A percentile compares a stretch with the other conserved stretches of the same genome.
Evolutionary conservation across 2,888 invertebrate genomes (phyloP).

Genomic region (Agapostemon virescens): DNA sequence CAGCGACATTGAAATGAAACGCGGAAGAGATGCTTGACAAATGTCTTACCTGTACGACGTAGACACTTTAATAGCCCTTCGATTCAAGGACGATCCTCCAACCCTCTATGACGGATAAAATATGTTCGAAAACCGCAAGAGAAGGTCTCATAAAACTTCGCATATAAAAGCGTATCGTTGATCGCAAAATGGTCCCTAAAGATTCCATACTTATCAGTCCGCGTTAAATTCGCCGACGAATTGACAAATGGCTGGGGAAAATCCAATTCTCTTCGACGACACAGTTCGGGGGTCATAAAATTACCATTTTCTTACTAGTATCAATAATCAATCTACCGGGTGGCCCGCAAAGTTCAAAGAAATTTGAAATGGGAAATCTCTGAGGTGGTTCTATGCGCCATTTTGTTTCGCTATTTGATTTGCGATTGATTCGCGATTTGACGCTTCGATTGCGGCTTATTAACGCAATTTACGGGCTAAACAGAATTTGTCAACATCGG

Average conservation of each 20-base stretch:
- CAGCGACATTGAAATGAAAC: neutral
- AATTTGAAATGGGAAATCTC: no score
- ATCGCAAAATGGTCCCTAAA: constrained; percentile 57
- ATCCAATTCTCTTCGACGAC: neutral
- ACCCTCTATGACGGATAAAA: constrained; percentile 46
- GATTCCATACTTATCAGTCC: constrained; percentile 33
- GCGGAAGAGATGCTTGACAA: neutral
- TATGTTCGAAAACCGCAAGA: neutral
- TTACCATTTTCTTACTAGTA: neutral
- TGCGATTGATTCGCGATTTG: no score
- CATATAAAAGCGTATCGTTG: constrained; percentile 39
- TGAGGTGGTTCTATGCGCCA: no score
- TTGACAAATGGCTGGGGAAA: constrained; percentile 22
- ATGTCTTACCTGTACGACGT: constrained; percentile 44
- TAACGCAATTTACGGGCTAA: no score
- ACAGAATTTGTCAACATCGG: no score
- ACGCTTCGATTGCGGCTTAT: no score
- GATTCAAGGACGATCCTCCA: constrained; percentile 24
- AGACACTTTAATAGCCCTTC: constrained; percentile 29
- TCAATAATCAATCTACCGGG: neutral
- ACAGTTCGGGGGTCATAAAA: neutral
- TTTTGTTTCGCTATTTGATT: no score
- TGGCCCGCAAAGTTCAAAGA: no score
- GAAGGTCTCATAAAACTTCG: neutral
- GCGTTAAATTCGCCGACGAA: constrained; percentile 17